Conservation (phyloP, 2,113 vertebrate species). For the Nymphicus hollandicus region DNA sequence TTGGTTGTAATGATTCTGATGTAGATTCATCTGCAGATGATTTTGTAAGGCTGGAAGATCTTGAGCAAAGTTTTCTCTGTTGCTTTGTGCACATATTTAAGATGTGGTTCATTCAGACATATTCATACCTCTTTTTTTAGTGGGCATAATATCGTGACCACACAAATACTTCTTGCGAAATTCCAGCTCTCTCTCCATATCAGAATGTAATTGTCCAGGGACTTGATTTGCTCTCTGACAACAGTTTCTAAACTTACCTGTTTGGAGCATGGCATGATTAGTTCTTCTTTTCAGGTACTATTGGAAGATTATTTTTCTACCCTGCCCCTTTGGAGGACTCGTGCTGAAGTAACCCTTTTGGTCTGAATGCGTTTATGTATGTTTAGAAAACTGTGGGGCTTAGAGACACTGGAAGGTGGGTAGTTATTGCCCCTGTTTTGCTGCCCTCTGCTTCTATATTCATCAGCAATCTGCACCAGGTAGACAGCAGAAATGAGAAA, state of each 20-base stretch:
- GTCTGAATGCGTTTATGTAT: neutral
- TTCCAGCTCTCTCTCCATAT: neutral
- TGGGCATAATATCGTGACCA: neutral
- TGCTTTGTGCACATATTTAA: neutral
- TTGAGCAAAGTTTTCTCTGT: neutral
- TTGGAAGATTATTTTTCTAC: neutral
- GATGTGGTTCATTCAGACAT: neutral
- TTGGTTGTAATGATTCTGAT: neutral
- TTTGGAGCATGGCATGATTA: neutral
- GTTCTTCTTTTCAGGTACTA: neutral
- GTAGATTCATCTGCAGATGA: neutral
- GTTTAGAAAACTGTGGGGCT: neutral
- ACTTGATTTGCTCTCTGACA: neutral
- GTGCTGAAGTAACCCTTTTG: neutral
- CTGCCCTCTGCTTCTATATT: neutral
- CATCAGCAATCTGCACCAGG: neutral
- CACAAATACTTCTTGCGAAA: neutral
- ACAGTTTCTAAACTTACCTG: neutral
- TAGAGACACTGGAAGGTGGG: neutral
- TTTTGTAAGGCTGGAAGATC: neutral
- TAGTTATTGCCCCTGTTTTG: neutral
- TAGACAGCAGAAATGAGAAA: neutral
- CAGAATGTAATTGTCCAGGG: neutral
- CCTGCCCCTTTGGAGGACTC: neutral
- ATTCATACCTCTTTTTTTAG: neutral